phyloP scores from a whole-genome alignment of 2,797 vertebrate genomes.

The Buphagus erythrorhynchus region DNA sequence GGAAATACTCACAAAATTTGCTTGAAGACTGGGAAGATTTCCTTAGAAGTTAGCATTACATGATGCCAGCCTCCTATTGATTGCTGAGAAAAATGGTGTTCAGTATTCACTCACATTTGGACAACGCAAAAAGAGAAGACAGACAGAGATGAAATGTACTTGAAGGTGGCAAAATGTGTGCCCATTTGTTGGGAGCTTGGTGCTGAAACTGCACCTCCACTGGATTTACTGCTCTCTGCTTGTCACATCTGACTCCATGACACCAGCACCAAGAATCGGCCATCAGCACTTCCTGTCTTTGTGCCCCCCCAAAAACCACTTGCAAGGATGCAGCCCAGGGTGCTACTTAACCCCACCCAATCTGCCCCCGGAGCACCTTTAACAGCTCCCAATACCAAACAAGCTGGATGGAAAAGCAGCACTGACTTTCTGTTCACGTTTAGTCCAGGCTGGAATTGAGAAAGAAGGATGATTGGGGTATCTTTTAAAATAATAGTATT shows the following conservation, averaged over 20 bases:
- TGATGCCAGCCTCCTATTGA: not conserved
- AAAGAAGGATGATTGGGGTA: not conserved
- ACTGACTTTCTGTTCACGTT: not conserved
- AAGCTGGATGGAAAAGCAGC: not conserved
- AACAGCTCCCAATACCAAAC: not conserved
- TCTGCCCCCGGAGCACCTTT: not conserved
- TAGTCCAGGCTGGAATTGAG: not conserved
- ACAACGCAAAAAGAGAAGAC: not conserved
- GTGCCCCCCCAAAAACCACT: not conserved
- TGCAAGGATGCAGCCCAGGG: not conserved
- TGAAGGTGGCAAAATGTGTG: not conserved
- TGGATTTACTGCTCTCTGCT: not conserved
- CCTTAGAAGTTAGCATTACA: not conserved
- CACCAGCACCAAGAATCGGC: not conserved
- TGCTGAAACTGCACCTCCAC: not conserved
- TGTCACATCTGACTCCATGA: not conserved
- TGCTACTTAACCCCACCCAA: not conserved
- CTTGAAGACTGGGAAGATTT: not conserved
- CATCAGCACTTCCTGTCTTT: not conserved
- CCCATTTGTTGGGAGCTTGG: not conserved
- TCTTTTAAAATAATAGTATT: not conserved
- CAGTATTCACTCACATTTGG: not conserved
- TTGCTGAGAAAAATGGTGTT: not conserved
- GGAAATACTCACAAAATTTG: not conserved
- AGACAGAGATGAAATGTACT: fast-evolving